Percentiles rank a stretch among this genome's conserved stretches.
Evolutionary conservation across 2,888 invertebrate species (phyloP).

Genomic region (Quadriops clusia): DNA sequence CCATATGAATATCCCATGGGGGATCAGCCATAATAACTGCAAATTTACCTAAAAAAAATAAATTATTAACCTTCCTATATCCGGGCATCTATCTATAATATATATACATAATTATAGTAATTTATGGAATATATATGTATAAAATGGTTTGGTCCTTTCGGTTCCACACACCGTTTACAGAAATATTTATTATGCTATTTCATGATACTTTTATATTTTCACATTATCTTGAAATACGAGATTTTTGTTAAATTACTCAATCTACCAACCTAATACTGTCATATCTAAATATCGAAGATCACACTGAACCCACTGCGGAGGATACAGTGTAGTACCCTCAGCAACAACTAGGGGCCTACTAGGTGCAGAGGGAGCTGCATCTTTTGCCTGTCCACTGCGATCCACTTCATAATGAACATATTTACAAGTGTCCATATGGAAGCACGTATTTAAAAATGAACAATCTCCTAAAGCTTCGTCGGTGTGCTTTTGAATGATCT

Average conservation of each 20-base stretch:
- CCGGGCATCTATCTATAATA: no score
- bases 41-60: constrained; percentile 62
- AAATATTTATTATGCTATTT: no score
- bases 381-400: constrained; percentile 45
- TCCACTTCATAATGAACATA: constrained; percentile 98
- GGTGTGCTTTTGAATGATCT: constrained; percentile 91
- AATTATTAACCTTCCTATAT: constrained; percentile 10
- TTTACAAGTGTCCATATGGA: constrained; percentile 98
- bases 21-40: constrained; percentile 98
- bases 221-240: neutral
- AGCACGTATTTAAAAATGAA: constrained; percentile 95
- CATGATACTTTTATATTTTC: no score
- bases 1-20: constrained; percentile 99
- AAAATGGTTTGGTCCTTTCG: no score
- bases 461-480: constrained; percentile 93
- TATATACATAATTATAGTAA: no score
- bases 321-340: constrained; percentile 58
- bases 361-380: constrained; percentile 23
- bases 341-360: constrained; percentile 25
- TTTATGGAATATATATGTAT: no score
- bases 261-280: constrained; percentile 60
- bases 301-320: constrained; percentile 95
- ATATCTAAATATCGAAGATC: constrained; percentile 86
- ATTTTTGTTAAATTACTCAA: no score
- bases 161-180: no score